Evolutionary conservation across 1,140 invertebrate species (phyloP), one percentile per base, ranked within the genome.

Genomic region (Branchinecta lynchi): DNA sequence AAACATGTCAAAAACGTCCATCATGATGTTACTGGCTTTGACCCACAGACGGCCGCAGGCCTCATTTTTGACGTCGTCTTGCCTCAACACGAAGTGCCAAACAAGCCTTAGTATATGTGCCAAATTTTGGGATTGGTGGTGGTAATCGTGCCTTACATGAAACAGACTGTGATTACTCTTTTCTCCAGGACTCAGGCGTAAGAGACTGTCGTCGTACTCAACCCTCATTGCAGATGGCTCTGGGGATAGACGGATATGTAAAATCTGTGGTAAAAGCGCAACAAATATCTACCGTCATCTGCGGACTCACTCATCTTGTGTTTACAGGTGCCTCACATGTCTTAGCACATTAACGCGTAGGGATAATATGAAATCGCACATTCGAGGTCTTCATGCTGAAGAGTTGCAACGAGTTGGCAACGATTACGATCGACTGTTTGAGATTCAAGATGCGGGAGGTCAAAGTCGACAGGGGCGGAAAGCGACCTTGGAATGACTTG

Each of bases 261-360:
- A 60, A 20, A 12, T 32, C 32, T 12, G 51, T 60, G 12, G 12
- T 12, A 20, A 60, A 60, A 60, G 51, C 12, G 17, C 17, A 12
- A 60, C 51, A 60, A 60, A 60, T 60, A 60, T 60, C 17, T 60
- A 60, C 17, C 17, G 51, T 60, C 51, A 60, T 60, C 17, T 60
- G 17, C 17, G 51, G 12, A 60, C 17, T 12, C 51, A 60, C 17
- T 60, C 51, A 60, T 20, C 51, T 60, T 60, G 32, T 20, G 51
- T 20, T 60, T 15, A 60, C 17, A 12, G 51, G 17, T 60, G 51
- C 51, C 51, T 60, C 17, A 60, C 51, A 20, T 60, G 51, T 60
- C 17, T 60, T 15, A 20, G 51, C 12, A 60, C 17, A 60, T 60
- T 60, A 60, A 60, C 12, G 12, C 51, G 51, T 15, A 12, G 51